These are phyloP conservation scores for Nothoprocta perdicaria DNA, from an alignment of 2,113 vertebrate genomes.

Conservation along the genomic window DNA sequence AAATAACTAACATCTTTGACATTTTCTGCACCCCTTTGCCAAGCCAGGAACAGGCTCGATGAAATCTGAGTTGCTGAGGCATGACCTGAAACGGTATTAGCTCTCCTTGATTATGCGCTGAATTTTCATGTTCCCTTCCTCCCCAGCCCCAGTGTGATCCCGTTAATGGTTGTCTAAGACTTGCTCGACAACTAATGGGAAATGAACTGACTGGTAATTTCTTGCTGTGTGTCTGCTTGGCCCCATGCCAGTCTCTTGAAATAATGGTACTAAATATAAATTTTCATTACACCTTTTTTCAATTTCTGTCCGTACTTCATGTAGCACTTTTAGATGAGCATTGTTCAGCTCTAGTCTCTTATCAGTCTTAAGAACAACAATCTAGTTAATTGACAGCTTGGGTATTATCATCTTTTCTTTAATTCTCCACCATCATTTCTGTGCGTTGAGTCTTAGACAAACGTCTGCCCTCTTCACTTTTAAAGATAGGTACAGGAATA, in stretches of 20 bases:
- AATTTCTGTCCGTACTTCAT: conserved; percentile 46
- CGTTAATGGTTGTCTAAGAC: conserved; percentile 62
- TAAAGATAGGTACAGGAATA: conserved; percentile 59
- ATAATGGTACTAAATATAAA: conserved; percentile 59
- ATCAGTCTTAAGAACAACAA: conserved; percentile 50
- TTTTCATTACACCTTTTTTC: conserved; percentile 58
- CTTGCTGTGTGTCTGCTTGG: conserved; percentile 39
- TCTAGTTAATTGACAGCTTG: conserved; percentile 62
- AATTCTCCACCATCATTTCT: conserved; percentile 49
- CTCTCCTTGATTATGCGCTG: conserved; percentile 59
- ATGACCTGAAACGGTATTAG: conserved; percentile 68
- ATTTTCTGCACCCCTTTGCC: conserved; percentile 49
- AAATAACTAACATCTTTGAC: conserved; percentile 48
- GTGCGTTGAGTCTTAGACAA: conserved; percentile 39
- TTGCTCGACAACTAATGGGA: conserved; percentile 69
- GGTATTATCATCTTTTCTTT: conserved; percentile 39
- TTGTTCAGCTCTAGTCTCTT: conserved; percentile 8
- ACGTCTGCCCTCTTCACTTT: conserved; percentile 58
- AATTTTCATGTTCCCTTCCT: conserved; percentile 58
- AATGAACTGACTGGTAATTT: conserved; percentile 64
- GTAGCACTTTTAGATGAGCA: conserved; percentile 35
- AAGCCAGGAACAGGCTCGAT: conserved; percentile 9
- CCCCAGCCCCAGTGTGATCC: conserved; percentile 39
- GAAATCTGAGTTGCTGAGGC: conserved; percentile 65
- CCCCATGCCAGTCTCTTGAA: conserved; percentile 54